A percentile compares a stretch with the other conserved stretches of the same genome.
These are phyloP conservation scores for Rallus limicola DNA, from an alignment of 2,113 vertebrate genomes.

Conservation along the genomic window DNA sequence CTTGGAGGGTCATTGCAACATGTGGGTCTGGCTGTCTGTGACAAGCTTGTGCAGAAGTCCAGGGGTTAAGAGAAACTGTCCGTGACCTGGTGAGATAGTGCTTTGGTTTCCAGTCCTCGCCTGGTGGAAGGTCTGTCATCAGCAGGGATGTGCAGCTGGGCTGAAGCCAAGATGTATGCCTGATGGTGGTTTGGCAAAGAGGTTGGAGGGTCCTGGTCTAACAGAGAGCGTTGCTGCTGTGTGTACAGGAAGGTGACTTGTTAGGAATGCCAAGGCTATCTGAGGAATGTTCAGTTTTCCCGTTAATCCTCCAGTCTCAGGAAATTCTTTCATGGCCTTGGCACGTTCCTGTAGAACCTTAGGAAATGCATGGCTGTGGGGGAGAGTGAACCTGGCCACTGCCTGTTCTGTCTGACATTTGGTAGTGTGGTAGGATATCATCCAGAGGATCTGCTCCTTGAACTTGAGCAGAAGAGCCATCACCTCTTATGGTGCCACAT, in stretches of 20 bases:
- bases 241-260: background rate
- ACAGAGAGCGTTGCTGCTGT: background rate
- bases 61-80: background rate
- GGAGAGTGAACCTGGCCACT: background rate
- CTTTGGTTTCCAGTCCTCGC: accelerated
- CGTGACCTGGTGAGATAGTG: background rate
- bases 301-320: background rate
- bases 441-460: background rate
- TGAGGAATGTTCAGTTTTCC: constrained; percentile 12
- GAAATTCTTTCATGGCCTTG: constrained; percentile 18
- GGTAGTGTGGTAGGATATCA: background rate
- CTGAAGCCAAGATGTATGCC: background rate
- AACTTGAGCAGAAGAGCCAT: background rate
- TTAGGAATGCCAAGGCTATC: background rate
- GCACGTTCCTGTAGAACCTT: background rate
- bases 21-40: background rate
- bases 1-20: background rate
- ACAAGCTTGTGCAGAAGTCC: background rate
- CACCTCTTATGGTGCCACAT: accelerated
- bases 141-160: background rate
- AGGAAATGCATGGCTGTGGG: constrained; percentile 56
- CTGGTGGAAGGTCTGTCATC: background rate
- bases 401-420: background rate
- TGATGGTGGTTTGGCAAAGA: background rate
- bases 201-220: background rate